Base-by-base conservation (phyloP, 2,797 vertebrate species). In the Arnoldichthys spilopterus region DNA sequence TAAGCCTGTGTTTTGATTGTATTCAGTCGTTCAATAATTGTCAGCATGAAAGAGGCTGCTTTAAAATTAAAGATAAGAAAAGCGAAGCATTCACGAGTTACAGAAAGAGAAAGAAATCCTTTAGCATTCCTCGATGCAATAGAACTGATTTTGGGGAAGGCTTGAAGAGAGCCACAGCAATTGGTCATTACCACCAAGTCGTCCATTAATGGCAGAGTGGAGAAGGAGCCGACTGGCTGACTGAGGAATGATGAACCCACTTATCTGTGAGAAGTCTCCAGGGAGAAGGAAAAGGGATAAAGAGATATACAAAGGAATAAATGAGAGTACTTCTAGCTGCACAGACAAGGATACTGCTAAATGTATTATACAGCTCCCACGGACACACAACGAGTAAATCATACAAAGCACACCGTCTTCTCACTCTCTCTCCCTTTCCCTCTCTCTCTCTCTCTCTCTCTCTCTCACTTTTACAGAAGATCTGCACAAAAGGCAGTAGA, bases 31-130 rank as follows among this genome's bases (percentile, higher is more conserved):
- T 72, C 74, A 37, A n/a, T 53, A 34, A 71, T n/a, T 6, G 2
- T 37, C 30, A 26, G 47, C 24, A 54, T 54, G 43, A 68, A 47
- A 67, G 13, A 70, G 70, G 77, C 77, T 82, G 80, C 77, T 75
- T 30, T 78, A 74, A 86, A 77, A 62, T 20, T 86, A 82, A 87
- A 84, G 78, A 83, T 78, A 62, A 69, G 81, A 76, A 71, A 85
- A 85, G 84, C n/a, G 82, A 77, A 82, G 77, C 63, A n/a, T 43
- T 28, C 30, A 53, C 43, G n/a, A 80, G 16, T 28, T 51, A 51
- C 45, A 64, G 20, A 37, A 61, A 37, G 49, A 80, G 63, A 58
- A 45, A 43, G 13, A 69, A 85, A 79, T 85, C 64, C 85, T 85
- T 73, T 67, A 83, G 59, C 76, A 67, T 72, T 78, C 58, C 74